These are phyloP conservation scores for Patagioenas fasciata DNA, from an alignment of 2,113 vertebrate species.

Conservation along the genomic window DNA sequence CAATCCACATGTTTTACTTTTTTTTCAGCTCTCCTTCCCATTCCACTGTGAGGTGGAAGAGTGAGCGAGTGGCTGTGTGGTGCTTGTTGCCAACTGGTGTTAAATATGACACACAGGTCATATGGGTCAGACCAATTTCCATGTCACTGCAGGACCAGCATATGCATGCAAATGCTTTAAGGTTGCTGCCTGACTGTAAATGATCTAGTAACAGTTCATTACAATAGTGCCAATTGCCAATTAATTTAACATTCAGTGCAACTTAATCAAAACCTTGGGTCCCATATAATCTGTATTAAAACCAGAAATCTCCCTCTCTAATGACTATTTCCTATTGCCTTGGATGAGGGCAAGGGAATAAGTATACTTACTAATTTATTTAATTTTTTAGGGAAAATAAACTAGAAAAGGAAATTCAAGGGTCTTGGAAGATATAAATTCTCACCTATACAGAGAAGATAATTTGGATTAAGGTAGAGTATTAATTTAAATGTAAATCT, in stretches of 20 bases:
- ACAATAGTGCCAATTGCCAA: neutral
- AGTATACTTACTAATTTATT: neutral
- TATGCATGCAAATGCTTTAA: neutral
- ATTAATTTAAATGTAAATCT: neutral
- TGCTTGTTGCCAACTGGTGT: no score
- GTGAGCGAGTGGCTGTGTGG: no score
- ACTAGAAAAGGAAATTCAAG: neutral
- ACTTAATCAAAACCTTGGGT: neutral
- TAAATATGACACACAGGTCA: neutral
- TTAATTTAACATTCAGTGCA: neutral
- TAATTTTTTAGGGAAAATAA: neutral
- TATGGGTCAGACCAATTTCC: neutral
- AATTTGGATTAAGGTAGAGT: neutral
- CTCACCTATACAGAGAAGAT: neutral
- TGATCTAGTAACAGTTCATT: neutral
- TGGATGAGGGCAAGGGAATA: accelerated
- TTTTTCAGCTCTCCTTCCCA: no score
- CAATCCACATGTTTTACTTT: no score
- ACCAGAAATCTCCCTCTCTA: neutral
- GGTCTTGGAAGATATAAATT: neutral
- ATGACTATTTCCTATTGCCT: neutral
- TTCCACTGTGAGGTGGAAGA: no score
- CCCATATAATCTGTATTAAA: neutral
- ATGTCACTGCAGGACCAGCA: neutral
- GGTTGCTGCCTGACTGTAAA: neutral